Base-by-base conservation (phyloP, 2,888 invertebrate species). In the Xestia c-nigrum region DNA sequence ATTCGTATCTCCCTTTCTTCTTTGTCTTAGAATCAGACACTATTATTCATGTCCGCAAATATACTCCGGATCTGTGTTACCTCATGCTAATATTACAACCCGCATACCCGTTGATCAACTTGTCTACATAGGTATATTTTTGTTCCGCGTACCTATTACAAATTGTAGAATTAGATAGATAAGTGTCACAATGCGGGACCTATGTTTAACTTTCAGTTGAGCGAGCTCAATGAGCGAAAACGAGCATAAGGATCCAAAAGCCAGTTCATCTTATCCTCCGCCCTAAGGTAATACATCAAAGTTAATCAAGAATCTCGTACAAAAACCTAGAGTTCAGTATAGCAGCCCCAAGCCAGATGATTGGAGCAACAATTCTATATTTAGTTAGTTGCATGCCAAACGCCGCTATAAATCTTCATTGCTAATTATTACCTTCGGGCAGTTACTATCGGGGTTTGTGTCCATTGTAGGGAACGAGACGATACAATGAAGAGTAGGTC, bases 391-490 rank as follows among this genome's bases (percentile, higher is more conserved):
- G 89, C 90, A 89, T 89, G 87, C 85, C 87, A 82, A 88, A 88
- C 89, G 88, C 89, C 87, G 87, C 91, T 88, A 93, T 95, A 95
- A 95, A 95, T 95, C 94, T 90, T 90, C 91, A 88, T 87, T 84
- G 89, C 93, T 95, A 95, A 95, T 95, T 95, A 94, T 94, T 93
- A 86, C 91, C 94, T 89, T 85, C 83, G 81, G 89, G 93, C 93
- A 86, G 83, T 90, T 83, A 88, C 91, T 92, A 92, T 90, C 85
- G 85, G 55, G 14, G 43, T 72, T 50, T 21, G 85, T 89, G 77
- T 92, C 88, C 94, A 92, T 88, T 89, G 76, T 50, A 9, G 1
- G 0, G 31, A 0, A 19, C 21, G 65, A 40, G 1, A 61, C 61
- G 68, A 38, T 47, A 43, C 9, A 43, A 43, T 43, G 10, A 43